A percentile compares a stretch with the other conserved stretches of the same genome.
Conservation (phyloP, 1,140 invertebrate genomes). For the Marisa cornuarietis region DNA sequence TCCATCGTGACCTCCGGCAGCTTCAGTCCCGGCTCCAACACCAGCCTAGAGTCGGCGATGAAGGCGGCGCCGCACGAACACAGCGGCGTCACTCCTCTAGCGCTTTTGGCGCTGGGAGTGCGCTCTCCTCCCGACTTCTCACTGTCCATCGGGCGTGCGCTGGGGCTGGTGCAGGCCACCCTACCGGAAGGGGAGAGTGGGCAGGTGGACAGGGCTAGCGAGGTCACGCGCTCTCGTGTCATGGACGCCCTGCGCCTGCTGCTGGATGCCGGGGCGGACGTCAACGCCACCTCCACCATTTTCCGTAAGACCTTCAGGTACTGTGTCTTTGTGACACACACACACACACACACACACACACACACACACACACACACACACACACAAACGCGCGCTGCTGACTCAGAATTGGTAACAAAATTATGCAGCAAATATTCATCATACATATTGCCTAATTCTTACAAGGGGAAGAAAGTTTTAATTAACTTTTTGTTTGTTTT, state of each 20-base stretch:
- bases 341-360: too few species aligned
- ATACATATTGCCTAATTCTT: too few species aligned
- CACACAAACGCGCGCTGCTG: too few species aligned
- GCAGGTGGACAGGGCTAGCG: constrained; percentile 14
- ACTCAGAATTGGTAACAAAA: too few species aligned
- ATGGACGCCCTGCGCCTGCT: constrained; percentile 12
- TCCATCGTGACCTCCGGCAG: constrained; percentile 11
- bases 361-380: too few species aligned
- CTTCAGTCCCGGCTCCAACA: neutral
- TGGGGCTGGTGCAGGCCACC: constrained; percentile 19
- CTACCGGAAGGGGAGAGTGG: neutral
- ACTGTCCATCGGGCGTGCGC: constrained; percentile 14
- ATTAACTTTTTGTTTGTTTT: neutral
- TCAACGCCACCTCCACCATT: constrained; percentile 5
- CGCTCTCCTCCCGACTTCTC: constrained; percentile 25
- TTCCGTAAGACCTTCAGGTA: constrained; percentile 16
- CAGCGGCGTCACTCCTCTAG: constrained; percentile 6
- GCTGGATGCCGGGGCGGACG: constrained; percentile 14
- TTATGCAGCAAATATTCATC: too few species aligned
- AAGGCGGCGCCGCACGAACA: neutral
- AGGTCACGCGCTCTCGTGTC: neutral
- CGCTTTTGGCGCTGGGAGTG: constrained; percentile 25
- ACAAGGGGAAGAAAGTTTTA: neutral
- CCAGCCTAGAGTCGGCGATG: constrained; percentile 10
- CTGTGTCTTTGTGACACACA: too few species aligned